Conservation (phyloP, 2,797 vertebrate species). For the Periophthalmus magnuspinnatus region DNA sequence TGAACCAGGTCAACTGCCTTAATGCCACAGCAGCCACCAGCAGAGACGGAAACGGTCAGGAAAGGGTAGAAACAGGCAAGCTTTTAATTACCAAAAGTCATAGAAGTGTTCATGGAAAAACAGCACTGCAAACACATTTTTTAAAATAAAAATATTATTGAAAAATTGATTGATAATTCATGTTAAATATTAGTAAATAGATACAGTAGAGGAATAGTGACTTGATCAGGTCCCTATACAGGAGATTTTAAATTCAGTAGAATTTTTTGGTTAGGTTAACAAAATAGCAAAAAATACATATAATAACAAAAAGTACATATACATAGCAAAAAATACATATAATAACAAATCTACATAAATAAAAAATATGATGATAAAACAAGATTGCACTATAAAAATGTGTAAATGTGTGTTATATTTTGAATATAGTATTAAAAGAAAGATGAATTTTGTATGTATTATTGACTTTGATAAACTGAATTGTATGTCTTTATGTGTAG, state of each 20-base stretch:
- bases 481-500: not conserved
- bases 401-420: not conserved
- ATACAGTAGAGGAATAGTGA: too few species aligned
- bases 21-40: slow-evolving; percentile 39
- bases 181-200: too few species aligned
- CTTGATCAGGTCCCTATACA: too few species aligned
- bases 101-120: not conserved
- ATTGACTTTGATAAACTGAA: not conserved
- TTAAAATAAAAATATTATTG: not conserved
- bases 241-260: too few species aligned
- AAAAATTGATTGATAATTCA: not conserved
- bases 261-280: too few species aligned
- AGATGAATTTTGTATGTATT: too few species aligned
- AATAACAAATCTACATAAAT: too few species aligned
- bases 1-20: slow-evolving; percentile 60
- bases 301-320: too few species aligned
- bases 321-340: too few species aligned
- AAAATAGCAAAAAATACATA: too few species aligned
- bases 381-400: too few species aligned
- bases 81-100: slow-evolving; percentile 43
- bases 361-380: too few species aligned
- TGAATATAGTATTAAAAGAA: not conserved
- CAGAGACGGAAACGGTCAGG: slow-evolving; percentile 38
- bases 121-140: not conserved
- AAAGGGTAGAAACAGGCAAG: slow-evolving; percentile 41